Evolutionary conservation across 2,113 vertebrate genomes (phyloP), one percentile per base, ranked within the genome.

Genomic region (Rhinoptilus africanus): DNA sequence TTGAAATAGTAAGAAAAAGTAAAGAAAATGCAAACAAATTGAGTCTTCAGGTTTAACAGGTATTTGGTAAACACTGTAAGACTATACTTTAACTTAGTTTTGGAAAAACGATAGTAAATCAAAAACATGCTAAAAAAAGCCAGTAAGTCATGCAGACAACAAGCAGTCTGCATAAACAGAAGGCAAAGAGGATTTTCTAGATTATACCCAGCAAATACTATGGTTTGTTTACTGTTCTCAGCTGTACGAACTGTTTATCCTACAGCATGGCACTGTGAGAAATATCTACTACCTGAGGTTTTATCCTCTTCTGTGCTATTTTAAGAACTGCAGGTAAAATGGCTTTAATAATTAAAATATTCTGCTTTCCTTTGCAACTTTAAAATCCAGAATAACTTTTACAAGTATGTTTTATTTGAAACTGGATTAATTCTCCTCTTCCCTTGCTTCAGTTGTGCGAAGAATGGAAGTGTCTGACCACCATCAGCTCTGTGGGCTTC

Each of bases 401-500:
- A 53, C 81, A 53, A 68, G 7, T 35, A 15, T 5, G 23, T 56
- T 18, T 69, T 14, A 56, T 77, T 63, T 51, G 7, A 87, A 78
- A 23, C 10, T 68, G 9, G 20, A 48, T 68, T 32, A 79, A 66
- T 8, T 39, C 53, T 17, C 41, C 15, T 64, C 14, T 76, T 75
- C 27, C 76, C 62, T n/a, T 73, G 21, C 22, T 87, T 73, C 28
- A 26, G 22, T 4, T 3, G 0, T 22, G 21, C 56, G 45, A 94
- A 51, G 59, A 80, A 73, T 30, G 13, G 15, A 62, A 80, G 37
- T 1, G 2, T 28, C 27, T 53, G n/a, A 79, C 18, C 48, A 32
- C 13, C 1, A 1, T 21, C 10, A 0, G 35, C 35, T 56, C 66
- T 41, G 22, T 0, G 0, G 43, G 21, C 9, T 41, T 59, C 21